A percentile compares a stretch with the other conserved stretches of the same genome.
phyloP scores from a whole-genome alignment of 1,140 invertebrate genomes.

The Chionoecetes opilio region DNA sequence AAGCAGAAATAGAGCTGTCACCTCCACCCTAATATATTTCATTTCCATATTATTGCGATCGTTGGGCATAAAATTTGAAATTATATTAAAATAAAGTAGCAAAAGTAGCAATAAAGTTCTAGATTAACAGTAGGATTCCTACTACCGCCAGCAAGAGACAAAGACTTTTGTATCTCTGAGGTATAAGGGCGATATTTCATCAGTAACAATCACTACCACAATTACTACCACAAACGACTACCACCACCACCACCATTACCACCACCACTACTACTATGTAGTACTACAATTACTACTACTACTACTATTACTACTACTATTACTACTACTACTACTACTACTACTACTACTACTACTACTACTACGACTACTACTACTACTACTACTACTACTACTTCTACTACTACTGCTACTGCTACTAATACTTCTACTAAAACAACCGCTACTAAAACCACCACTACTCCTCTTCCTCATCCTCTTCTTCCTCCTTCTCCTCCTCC shows the following conservation, averaged over 20 bases:
- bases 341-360: not conserved
- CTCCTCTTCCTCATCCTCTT: not conserved
- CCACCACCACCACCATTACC: not conserved
- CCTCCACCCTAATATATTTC: not conserved
- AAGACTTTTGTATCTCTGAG: too few species aligned
- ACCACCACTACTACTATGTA: not conserved
- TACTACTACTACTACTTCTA: constrained; percentile 14
- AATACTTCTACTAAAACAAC: not conserved
- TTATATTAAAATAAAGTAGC: not conserved
- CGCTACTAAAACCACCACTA: not conserved
- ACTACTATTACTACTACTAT: constrained; percentile 22
- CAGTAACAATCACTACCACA: not conserved
- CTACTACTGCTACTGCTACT: not conserved
- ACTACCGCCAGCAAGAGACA: too few species aligned
- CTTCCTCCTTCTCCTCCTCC: not conserved
- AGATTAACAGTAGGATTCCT: too few species aligned
- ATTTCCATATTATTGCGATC: constrained; percentile 29
- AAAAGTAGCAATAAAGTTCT: too few species aligned
- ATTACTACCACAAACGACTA: not conserved
- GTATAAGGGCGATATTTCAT: too few species aligned
- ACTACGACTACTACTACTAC: constrained; percentile 17
- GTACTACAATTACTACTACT: constrained; percentile 30
- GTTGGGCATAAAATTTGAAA: not conserved
- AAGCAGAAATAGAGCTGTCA: not conserved
- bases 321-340: constrained; percentile 39